Evolutionary conservation across 2,888 invertebrate genomes (phyloP).

Genomic region (Rhagium mordax): DNA sequence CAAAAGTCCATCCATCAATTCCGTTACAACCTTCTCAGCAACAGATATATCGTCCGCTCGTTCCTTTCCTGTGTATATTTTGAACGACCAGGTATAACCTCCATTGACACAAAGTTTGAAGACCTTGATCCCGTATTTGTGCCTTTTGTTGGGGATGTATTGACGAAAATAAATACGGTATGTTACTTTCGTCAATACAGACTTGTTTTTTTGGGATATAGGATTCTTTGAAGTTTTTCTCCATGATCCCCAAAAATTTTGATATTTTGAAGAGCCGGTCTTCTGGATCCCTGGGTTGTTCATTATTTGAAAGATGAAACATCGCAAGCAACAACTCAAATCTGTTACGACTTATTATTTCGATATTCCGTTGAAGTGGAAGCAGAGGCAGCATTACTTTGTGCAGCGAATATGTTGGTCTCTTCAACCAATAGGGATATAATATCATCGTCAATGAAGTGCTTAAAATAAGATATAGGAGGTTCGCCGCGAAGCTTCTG

Average conservation of each 20-base stretch:
- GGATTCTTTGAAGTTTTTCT: constrained; percentile 43
- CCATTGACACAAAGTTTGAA: constrained; percentile 44
- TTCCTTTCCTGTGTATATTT: constrained; percentile 42
- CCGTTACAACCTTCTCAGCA: constrained; percentile 42
- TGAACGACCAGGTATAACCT: constrained; percentile 46
- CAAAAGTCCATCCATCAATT: constrained; percentile 41
- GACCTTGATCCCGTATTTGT: constrained; percentile 41
- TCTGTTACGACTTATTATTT: constrained; percentile 21
- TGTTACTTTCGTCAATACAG: constrained; percentile 52
- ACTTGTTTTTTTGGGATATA: constrained; percentile 49
- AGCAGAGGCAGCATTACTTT: constrained; percentile 25
- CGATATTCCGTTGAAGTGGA: not conserved
- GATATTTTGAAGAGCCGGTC: constrained; percentile 26
- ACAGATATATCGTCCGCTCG: constrained; percentile 35
- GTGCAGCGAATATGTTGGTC: constrained; percentile 38
- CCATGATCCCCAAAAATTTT: not conserved
- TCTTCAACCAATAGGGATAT: constrained; percentile 37
- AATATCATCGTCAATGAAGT: constrained; percentile 38
- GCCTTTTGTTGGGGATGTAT: constrained; percentile 45
- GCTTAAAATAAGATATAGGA: constrained; percentile 30
- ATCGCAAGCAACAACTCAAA: constrained; percentile 19
- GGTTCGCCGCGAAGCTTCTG: not conserved
- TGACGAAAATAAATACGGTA: constrained; percentile 45
- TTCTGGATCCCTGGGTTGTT: not conserved
- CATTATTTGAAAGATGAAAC: constrained; percentile 6